Conservation (phyloP, 1,140 invertebrate species). For the Holotrichia oblita region DNA sequence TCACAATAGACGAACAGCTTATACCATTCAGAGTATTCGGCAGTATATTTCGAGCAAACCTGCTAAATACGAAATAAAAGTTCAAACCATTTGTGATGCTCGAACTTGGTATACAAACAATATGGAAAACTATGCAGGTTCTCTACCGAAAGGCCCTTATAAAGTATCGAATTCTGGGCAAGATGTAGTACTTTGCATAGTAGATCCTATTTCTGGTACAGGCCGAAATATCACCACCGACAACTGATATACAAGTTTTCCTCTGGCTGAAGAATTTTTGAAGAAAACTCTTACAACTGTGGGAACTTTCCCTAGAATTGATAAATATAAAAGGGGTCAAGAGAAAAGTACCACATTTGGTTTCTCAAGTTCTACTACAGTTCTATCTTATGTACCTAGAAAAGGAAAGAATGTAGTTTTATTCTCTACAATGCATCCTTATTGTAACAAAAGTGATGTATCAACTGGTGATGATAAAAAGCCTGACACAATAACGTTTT, state of each 20-base stretch:
- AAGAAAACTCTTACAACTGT: background rate
- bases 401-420: background rate
- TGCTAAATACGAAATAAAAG: constrained; percentile 60
- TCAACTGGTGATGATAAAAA: no score
- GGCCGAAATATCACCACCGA: constrained; percentile 54
- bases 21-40: background rate
- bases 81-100: constrained; percentile 45
- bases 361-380: background rate
- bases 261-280: background rate
- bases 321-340: background rate
- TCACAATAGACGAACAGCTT: background rate
- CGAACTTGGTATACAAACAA: constrained; percentile 54
- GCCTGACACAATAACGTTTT: no score
- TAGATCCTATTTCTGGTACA: constrained; percentile 49
- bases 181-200: constrained; percentile 57
- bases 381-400: background rate
- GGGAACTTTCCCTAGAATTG: background rate
- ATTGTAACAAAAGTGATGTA: background rate
- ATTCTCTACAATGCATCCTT: background rate
- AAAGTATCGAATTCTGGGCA: constrained; percentile 50
- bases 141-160: constrained; percentile 50
- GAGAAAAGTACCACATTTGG: background rate
- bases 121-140: constrained; percentile 55
- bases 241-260: constrained; percentile 42
- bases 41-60: constrained; percentile 61